These are phyloP conservation scores for Drosophila recens DNA, from an alignment of 2,888 invertebrate genomes.

Conservation along the genomic window DNA sequence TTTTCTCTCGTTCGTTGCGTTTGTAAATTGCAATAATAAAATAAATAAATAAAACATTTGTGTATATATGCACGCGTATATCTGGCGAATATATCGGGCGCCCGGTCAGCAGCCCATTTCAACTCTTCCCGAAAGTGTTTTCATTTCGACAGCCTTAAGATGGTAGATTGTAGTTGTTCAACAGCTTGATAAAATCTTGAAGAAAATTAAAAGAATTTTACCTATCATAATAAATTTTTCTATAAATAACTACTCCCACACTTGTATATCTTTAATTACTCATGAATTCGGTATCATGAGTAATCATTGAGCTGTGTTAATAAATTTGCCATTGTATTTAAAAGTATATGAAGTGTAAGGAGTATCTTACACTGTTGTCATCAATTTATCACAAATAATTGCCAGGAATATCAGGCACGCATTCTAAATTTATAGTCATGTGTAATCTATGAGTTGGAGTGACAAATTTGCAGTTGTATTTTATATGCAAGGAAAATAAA, in stretches of 20 bases:
- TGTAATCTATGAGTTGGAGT: neutral
- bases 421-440: conserved; percentile 5
- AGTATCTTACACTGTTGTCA: neutral
- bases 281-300: conserved; percentile 31
- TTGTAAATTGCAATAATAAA: conserved; percentile 71
- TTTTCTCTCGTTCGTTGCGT: conserved; percentile 42
- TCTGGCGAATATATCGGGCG: conserved; percentile 49
- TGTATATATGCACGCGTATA: conserved; percentile 40
- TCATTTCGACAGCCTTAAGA: conserved; percentile 35
- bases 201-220: conserved; percentile 34
- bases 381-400: conserved; percentile 7
- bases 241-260: conserved; percentile 29
- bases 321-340: neutral
- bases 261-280: conserved; percentile 13
- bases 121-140: conserved; percentile 32
- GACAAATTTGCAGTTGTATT: neutral
- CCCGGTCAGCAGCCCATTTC: conserved; percentile 25
- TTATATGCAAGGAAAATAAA: neutral
- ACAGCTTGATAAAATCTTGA: neutral
- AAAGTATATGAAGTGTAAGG: neutral
- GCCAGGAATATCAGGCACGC: neutral
- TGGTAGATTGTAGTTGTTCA: conserved; percentile 16
- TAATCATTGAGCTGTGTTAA: conserved; percentile 38
- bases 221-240: conserved; percentile 2
- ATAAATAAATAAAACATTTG: conserved; percentile 49